These are phyloP conservation scores for Mallotus villosus DNA, from an alignment of 2,797 vertebrate genomes.

Conservation along the genomic window DNA sequence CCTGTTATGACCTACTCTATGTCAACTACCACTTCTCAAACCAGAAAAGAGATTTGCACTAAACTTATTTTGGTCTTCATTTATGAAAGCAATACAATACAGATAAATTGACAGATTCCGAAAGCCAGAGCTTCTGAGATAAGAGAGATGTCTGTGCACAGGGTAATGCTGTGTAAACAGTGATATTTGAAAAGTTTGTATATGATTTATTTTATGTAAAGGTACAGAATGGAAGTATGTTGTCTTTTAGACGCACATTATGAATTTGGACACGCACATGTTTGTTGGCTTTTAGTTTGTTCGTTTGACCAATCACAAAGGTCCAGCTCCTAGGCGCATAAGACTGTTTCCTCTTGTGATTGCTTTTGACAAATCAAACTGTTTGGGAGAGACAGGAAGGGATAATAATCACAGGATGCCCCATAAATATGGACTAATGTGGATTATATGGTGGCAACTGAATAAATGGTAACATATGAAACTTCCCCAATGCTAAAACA, in stretches of 20 bases:
- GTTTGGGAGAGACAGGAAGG: constrained; percentile 49
- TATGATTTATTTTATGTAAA: constrained; percentile 50
- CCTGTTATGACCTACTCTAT: constrained; percentile 49
- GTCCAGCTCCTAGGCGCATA: constrained; percentile 71
- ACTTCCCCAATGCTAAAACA: constrained; percentile 12
- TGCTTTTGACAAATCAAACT: constrained; percentile 70
- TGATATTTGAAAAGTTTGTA: constrained; percentile 51
- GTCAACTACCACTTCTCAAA: constrained; percentile 74
- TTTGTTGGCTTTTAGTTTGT: constrained; percentile 40
- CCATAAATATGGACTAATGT: constrained; percentile 48
- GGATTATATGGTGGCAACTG: constrained; percentile 32
- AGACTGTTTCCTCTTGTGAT: constrained; percentile 74
- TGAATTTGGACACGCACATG: constrained; percentile 42
- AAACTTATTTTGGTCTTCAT: constrained; percentile 79
- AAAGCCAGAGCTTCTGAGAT: constrained; percentile 47
- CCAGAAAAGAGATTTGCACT: constrained; percentile 84
- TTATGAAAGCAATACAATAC: constrained; percentile 79
- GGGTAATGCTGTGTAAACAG: constrained; percentile 61
- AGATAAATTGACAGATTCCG: constrained; percentile 56
- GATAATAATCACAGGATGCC: constrained; percentile 49
- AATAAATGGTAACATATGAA: constrained; percentile 10
- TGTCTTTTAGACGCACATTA: constrained; percentile 53
- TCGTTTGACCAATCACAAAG: constrained; percentile 35
- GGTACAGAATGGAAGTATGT: constrained; percentile 59
- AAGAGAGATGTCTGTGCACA: constrained; percentile 51